Conservation (phyloP, 2,113 vertebrate genomes). For the Gallinago paraguaiae region DNA sequence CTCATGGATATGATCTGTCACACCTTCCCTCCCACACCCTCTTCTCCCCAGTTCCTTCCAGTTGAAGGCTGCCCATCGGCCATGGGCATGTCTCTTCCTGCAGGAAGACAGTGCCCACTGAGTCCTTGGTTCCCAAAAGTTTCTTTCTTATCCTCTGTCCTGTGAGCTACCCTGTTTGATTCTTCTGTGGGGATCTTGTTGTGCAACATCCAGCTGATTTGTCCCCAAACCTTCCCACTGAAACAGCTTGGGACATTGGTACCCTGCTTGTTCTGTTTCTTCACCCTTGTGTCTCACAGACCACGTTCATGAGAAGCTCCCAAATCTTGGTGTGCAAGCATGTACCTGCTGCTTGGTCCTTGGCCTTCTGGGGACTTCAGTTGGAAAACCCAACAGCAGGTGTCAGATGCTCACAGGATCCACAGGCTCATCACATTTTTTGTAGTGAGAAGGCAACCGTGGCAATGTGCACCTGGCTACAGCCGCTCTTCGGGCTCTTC, state of each 20-base stretch:
- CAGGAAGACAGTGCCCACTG: not conserved
- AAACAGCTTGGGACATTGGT: not conserved
- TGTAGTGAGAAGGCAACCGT: not conserved
- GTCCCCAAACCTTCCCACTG: not conserved
- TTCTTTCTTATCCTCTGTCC: not conserved
- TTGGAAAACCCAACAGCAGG: not conserved
- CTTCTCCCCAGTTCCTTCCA: not conserved
- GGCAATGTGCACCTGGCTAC: not conserved
- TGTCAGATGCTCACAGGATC: not conserved
- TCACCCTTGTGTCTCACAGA: not conserved
- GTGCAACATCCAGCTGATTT: not conserved
- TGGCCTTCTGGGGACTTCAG: not conserved
- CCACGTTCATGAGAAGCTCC: not conserved
- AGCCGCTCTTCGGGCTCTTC: not conserved
- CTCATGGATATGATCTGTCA: not conserved
- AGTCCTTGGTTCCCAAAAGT: not conserved
- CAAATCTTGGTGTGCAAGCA: accelerated
- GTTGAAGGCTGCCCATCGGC: not conserved
- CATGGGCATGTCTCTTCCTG: not conserved
- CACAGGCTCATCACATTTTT: not conserved
- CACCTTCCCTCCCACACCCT: accelerated
- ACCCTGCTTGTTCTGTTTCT: not conserved
- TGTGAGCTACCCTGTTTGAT: not conserved
- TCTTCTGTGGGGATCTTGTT: not conserved
- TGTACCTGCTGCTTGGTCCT: not conserved